These are phyloP conservation scores for Sarcophaga peregrina DNA, from an alignment of 1,140 invertebrate genomes.

Conservation along the genomic window DNA sequence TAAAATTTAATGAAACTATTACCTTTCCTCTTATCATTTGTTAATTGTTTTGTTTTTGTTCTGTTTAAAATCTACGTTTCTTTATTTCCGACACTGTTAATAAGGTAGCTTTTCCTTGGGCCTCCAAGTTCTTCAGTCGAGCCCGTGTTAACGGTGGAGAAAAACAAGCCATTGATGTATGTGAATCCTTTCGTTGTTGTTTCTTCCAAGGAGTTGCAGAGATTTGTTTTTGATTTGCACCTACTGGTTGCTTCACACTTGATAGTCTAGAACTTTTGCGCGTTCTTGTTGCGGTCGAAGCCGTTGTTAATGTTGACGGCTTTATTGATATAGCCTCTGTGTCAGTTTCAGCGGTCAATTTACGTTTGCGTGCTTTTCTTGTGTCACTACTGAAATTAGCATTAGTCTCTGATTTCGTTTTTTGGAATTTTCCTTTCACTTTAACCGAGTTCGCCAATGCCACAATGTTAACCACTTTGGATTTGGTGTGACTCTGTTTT, in stretches of 20 bases:
- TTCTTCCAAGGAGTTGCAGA: neutral
- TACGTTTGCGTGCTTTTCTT: slow-evolving; percentile 25
- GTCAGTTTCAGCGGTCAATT: neutral
- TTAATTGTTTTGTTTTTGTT: neutral
- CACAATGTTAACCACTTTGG: neutral
- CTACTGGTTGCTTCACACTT: neutral
- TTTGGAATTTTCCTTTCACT: neutral
- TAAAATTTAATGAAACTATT: no score
- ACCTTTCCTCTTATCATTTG: neutral
- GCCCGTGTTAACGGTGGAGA: slow-evolving; percentile 45
- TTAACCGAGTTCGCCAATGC: neutral
- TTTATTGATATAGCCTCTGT: neutral
- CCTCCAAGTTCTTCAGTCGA: slow-evolving; percentile 42
- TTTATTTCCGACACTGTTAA: neutral
- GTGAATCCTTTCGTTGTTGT: neutral
- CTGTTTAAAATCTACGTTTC: neutral
- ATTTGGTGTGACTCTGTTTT: slow-evolving; percentile 12
- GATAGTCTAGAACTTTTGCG: slow-evolving; percentile 41
- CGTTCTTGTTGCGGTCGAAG: neutral
- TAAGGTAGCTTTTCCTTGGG: neutral
- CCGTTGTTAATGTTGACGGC: neutral
- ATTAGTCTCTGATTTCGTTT: neutral
- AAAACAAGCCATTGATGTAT: slow-evolving; percentile 14
- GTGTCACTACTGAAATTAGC: neutral
- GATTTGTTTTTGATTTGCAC: neutral